phyloP scores from a whole-genome alignment of 2,888 invertebrate genomes.

The Mantis religiosa region DNA sequence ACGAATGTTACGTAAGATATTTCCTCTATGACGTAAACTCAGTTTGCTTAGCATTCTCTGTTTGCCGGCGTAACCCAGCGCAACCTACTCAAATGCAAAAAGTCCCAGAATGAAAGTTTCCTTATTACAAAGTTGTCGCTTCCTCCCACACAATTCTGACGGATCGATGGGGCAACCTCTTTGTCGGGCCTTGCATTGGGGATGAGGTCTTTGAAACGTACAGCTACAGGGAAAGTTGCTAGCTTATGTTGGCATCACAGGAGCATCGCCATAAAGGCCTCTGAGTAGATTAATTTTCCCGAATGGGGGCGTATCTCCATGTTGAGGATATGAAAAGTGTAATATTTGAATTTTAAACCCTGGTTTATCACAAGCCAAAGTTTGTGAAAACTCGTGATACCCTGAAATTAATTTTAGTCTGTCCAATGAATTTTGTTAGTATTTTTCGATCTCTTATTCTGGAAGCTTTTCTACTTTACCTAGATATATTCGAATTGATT shows the following conservation, averaged over 20 bases:
- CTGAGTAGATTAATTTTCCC: neutral
- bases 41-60: neutral
- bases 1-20: neutral
- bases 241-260: neutral
- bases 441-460: too few species aligned
- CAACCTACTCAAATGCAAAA: neutral
- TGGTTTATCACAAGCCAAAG: neutral
- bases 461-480: too few species aligned
- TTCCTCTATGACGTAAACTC: neutral
- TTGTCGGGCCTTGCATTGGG: neutral
- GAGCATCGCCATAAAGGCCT: neutral
- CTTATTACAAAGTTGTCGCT: neutral
- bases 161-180: neutral
- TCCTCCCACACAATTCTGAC: neutral
- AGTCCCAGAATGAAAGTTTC: neutral
- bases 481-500: too few species aligned
- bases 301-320: neutral
- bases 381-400: neutral
- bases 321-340: neutral
- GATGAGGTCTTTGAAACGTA: neutral
- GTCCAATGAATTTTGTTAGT: neutral
- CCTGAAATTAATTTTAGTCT: neutral
- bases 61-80: too few species aligned
- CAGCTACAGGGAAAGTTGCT: neutral
- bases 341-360: neutral